phyloP scores from a whole-genome alignment of 2,888 invertebrate species.

The Sepiola atlantica region DNA sequence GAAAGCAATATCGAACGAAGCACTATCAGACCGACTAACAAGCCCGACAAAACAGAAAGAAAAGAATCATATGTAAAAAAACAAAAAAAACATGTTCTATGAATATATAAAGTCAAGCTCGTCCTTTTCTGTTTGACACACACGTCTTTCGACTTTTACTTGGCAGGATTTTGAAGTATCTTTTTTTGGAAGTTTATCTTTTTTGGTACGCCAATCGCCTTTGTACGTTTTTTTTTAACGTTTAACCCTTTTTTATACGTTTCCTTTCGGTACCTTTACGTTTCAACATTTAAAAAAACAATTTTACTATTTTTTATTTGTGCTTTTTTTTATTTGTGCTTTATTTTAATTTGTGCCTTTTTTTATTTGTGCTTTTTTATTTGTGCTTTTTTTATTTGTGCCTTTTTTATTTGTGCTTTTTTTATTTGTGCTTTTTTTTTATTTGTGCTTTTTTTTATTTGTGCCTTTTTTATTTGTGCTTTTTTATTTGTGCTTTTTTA shows the following conservation, averaged over 20 bases:
- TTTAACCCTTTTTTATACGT: neutral
- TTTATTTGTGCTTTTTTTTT: too few species aligned
- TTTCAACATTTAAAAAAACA: neutral
- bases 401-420: too few species aligned
- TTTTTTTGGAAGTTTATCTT: neutral
- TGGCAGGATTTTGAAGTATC: neutral
- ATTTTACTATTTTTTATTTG: neutral
- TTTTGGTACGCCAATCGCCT: neutral
- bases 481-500: too few species aligned
- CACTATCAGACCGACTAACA: neutral
- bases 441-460: too few species aligned
- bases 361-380: too few species aligned
- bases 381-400: too few species aligned
- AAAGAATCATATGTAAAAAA: neutral
- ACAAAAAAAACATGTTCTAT: neutral
- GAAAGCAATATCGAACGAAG: constrained; percentile 6
- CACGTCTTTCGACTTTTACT: neutral
- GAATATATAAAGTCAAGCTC: neutral
- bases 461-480: too few species aligned
- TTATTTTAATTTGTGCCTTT: too few species aligned
- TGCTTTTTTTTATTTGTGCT: too few species aligned
- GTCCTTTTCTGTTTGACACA: neutral
- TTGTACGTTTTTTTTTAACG: neutral
- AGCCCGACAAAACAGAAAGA: neutral
- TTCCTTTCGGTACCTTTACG: neutral